Percentiles rank a stretch among this genome's conserved stretches.
Conservation (phyloP, 2,888 invertebrate genomes). For the Cataglyphis rosenhaueri region DNA sequence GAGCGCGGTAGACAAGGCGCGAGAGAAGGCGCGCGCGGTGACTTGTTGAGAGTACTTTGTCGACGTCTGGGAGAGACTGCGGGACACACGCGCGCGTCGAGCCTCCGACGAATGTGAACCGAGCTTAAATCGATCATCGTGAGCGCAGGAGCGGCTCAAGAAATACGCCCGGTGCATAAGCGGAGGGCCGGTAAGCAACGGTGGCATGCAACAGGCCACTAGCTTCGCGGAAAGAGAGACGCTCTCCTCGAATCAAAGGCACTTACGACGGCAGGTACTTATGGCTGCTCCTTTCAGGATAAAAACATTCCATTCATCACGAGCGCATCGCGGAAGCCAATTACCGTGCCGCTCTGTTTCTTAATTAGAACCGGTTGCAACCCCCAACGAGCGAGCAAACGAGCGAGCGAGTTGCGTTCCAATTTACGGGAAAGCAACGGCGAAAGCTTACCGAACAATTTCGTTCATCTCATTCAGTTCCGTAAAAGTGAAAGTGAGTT, state of each 20-base stretch:
- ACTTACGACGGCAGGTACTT: constrained; percentile 68
- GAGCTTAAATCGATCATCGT: constrained; percentile 74
- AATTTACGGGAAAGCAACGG: constrained; percentile 34
- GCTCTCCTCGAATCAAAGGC: constrained; percentile 69
- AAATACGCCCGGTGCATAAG: constrained; percentile 73
- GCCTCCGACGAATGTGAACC: constrained; percentile 63
- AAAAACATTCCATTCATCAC: constrained; percentile 71
- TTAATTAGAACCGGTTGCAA: constrained; percentile 67
- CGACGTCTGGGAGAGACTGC: constrained; percentile 50
- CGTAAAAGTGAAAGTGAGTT: constrained; percentile 40
- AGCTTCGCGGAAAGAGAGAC: constrained; percentile 67
- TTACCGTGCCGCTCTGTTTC: constrained; percentile 69
- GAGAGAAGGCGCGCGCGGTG: constrained; percentile 34
- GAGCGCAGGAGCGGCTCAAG: constrained; percentile 69
- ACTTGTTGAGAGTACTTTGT: constrained; percentile 56
- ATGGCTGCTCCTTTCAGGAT: constrained; percentile 67
- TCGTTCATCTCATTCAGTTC: constrained; percentile 28
- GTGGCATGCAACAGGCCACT: constrained; percentile 76
- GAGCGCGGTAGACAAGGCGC: constrained; percentile 33
- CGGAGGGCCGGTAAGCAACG: constrained; percentile 66
- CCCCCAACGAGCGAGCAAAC: constrained; percentile 49
- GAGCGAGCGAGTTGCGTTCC: constrained; percentile 28
- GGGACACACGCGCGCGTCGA: constrained; percentile 49
- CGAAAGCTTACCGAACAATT: constrained; percentile 32
- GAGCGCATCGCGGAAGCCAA: constrained; percentile 67